A percentile compares a stretch with the other conserved stretches of the same genome.
Evolutionary conservation across 2,888 invertebrate genomes (phyloP).

Genomic region (Synergus itoensis): DNA sequence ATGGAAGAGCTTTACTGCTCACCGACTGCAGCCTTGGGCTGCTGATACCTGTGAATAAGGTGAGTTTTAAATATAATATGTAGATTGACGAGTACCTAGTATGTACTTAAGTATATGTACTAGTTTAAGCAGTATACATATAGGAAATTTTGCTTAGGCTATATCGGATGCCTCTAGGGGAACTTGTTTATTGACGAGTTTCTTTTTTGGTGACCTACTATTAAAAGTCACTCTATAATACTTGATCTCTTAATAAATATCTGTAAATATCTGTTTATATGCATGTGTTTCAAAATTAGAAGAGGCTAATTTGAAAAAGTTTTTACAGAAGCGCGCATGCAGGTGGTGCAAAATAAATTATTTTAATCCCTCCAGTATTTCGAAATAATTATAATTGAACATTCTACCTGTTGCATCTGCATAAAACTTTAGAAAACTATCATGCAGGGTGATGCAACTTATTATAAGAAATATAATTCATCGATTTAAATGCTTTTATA

Average conservation of each 20-base stretch:
- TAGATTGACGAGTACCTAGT: neutral
- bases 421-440: neutral
- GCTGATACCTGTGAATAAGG: slow-evolving; percentile 74
- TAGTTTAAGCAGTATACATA: neutral
- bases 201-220: neutral
- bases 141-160: neutral
- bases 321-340: too few species aligned
- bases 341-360: too few species aligned
- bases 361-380: neutral
- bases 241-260: neutral
- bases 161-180: neutral
- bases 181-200: neutral
- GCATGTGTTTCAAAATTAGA: too few species aligned
- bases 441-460: neutral
- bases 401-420: neutral
- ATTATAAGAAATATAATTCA: neutral
- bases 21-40: slow-evolving; percentile 78
- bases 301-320: neutral
- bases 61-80: slow-evolving; percentile 18
- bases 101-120: neutral
- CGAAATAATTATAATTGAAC: neutral
- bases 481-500: slow-evolving; percentile 11
- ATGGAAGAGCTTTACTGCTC: slow-evolving; percentile 82
- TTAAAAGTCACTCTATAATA: neutral
- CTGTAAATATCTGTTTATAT: too few species aligned